Evolutionary conservation across 2,797 vertebrate genomes (phyloP), one percentile per base, ranked within the genome.

Genomic region (Anabacerthia variegaticeps): DNA sequence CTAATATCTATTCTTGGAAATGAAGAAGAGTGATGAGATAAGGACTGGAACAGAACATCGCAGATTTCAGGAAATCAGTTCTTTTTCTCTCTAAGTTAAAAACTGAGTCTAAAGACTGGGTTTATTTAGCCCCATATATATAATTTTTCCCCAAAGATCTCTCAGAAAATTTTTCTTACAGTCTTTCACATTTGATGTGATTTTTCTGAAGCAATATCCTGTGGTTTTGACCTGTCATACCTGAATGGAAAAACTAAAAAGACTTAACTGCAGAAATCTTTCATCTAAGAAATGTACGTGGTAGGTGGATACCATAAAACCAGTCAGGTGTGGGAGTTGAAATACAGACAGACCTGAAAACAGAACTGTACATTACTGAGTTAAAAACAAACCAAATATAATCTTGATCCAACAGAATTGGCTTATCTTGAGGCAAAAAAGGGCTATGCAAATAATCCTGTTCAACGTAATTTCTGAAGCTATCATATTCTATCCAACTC

Each of bases 1-100:
- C 30, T 92, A 65, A 73, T 87, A 54, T 76, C 37, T 85, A 6
- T 93, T 95, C 80, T 89, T 96, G 93, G 94, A 95, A 97, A 92
- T 71, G 77, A 96, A 55, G 16, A 90, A 74, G 46, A 48, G 5
- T 22, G 67, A 44, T 93, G 77, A 95, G 95, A 96, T 94, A 91
- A 93, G 36, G 22, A 82, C 62, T 94, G 61, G 49, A 92, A 86
- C 24, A 96, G 27, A 79, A 71, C 67, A 90, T 58, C 26, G 67
- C 4, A 68, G 83, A 44, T 94, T 90, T 97, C 81, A 92, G 85
- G 88, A 96, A 88, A 55, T 83, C 44, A 75, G 14, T 43, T 71
- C 34, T 54, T 73, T 94, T 91, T 88, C 56, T 71, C 22, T 87
- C 32, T 30, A 91, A 95, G 78, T 39, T 34, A 86, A 87, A 90